Percentiles rank a stretch among this genome's conserved stretches.
Conservation (phyloP, 2,888 invertebrate species). For the Nymphalis urticae region DNA sequence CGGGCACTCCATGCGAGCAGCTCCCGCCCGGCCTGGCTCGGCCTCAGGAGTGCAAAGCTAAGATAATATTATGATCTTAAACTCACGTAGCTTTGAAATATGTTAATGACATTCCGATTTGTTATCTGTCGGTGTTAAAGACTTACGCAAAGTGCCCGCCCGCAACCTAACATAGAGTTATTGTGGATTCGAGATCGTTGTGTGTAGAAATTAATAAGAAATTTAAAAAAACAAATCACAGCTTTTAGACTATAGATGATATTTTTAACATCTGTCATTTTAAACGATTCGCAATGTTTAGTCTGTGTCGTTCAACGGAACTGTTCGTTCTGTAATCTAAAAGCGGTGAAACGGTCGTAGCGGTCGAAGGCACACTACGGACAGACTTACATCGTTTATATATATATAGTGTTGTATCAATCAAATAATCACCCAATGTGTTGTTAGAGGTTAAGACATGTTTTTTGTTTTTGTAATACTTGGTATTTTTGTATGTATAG, state of each 20-base stretch:
- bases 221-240: constrained; percentile 49
- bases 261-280: constrained; percentile 34
- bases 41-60: too few relatives aligned
- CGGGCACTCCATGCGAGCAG: constrained; percentile 49
- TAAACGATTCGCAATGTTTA: constrained; percentile 20
- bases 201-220: constrained; percentile 46
- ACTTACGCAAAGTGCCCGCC: constrained; percentile 49
- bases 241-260: constrained; percentile 45
- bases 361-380: constrained; percentile 22
- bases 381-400: constrained; percentile 12
- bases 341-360: constrained; percentile 32
- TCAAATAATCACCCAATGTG: not conserved
- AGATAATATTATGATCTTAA: not conserved
- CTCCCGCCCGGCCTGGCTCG: too few relatives aligned
- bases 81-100: not conserved
- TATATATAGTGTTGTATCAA: not conserved
- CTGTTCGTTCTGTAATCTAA: constrained; percentile 30
- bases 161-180: constrained; percentile 49
- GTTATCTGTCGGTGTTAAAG: not conserved
- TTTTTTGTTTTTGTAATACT: not conserved
- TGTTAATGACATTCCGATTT: not conserved
- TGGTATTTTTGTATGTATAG: constrained; percentile 8
- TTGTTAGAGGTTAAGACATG: not conserved
- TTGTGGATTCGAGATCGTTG: constrained; percentile 47
- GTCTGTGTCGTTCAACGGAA: constrained; percentile 11